A percentile compares a stretch with the other conserved stretches of the same genome.
phyloP scores from a whole-genome alignment of 2,113 vertebrate genomes.

The Poicephalus meyeri region DNA sequence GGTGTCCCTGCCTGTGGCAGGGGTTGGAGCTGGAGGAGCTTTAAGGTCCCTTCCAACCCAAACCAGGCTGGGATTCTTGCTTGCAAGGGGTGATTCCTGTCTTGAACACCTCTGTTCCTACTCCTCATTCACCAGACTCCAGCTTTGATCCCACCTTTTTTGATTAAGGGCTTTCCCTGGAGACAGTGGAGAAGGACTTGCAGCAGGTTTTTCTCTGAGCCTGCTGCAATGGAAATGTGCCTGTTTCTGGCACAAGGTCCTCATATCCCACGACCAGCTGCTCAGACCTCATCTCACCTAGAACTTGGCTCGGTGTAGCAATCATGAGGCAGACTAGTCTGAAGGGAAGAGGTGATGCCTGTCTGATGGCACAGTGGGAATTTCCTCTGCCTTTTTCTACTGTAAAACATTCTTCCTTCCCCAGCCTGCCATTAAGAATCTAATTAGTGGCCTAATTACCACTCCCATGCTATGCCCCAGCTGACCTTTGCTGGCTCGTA shows the following conservation, averaged over 20 bases:
- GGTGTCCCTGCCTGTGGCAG: neutral
- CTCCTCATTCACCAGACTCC: neutral
- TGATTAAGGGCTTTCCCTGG: fast-evolving
- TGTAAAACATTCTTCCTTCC: neutral
- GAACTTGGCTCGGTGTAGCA: neutral
- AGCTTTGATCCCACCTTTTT: neutral
- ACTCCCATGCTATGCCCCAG: neutral
- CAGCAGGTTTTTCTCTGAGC: neutral
- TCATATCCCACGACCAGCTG: neutral
- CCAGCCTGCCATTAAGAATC: neutral
- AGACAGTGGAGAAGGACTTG: neutral
- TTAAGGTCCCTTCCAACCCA: neutral
- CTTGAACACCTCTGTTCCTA: neutral
- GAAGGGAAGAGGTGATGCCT: neutral
- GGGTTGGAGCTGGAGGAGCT: neutral
- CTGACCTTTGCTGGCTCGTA: neutral
- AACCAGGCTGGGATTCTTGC: neutral
- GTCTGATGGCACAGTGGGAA: neutral
- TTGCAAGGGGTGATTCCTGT: neutral
- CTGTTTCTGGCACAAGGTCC: neutral
- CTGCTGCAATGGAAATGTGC: neutral
- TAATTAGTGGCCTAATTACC: conserved; percentile 50
- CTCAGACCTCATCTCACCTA: neutral
- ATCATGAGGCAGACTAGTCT: neutral
- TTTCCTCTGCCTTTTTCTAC: neutral